Evolutionary conservation across 2,113 vertebrate species (phyloP), one percentile per base, ranked within the genome.

Genomic region (Tenebrosternarchus preto): DNA sequence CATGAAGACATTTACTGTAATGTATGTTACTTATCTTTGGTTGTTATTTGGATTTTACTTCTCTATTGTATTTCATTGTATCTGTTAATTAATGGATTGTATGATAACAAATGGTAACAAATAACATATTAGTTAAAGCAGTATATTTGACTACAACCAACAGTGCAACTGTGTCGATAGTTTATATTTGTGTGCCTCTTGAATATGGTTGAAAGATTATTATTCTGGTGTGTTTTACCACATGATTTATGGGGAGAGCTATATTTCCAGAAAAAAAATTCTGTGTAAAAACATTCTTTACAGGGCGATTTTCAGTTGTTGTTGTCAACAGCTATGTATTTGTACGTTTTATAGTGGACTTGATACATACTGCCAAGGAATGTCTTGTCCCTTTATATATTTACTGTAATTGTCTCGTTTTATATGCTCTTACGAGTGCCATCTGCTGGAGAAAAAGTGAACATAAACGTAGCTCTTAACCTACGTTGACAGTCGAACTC

Each of bases 401-500:
- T 73, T 29, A 25, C 36, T 46, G 20, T n/a, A n/a, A n/a, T n/a
- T n/a, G n/a, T 15, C 27, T 43, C 29, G 19, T 27, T 55, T 68
- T 12, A 5, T 24, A 61, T 17, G 66, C 8, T 39, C 60, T 79
- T 72, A 55, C 57, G 69, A 66, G 29, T n/a, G 19, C 69, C 75
- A 78, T 25, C 78, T 76, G 60, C 36, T 68, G 78, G 75, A 33
- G 12, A 72, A 39, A 12, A 57, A 4, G 17, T 3, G 4, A 43
- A 73, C 43, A 59, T 19, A 46, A 29, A 39, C 4, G 29, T 64
- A 63, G 29, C 56, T 75, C 43, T 29, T 33, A 5, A 55, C 79
- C 4, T 31, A 0, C 71, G 25, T 53, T 72, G 31, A 29, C 4
- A 33, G 22, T 25, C 50, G 22, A 60, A 39, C 75, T 81, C 76